Evolutionary conservation across 2,797 vertebrate genomes (phyloP).

Genomic region (Masticophis lateralis): DNA sequence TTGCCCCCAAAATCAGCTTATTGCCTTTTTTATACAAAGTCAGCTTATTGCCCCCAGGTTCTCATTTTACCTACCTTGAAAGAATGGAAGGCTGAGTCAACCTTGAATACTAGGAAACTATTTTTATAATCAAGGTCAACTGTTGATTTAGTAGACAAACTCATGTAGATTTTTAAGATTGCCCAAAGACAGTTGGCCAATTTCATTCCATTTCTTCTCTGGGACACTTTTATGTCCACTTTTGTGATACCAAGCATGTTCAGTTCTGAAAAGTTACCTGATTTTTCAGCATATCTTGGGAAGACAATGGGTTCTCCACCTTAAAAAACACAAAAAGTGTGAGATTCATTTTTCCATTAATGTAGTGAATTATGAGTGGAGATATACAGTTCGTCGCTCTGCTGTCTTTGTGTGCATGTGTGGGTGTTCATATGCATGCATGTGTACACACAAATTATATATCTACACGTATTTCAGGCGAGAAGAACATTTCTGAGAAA

Average conservation of each 20-base stretch:
- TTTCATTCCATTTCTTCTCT: neutral
- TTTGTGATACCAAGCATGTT: neutral
- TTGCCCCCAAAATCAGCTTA: no score
- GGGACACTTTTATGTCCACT: neutral
- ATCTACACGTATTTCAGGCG: neutral
- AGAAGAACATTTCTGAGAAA: neutral
- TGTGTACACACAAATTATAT: neutral
- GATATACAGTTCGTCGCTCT: neutral
- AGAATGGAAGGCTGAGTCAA: no score
- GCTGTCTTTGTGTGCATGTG: neutral
- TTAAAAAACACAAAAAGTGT: neutral
- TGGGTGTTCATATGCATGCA: neutral
- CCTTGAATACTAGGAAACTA: neutral
- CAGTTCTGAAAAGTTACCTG: neutral
- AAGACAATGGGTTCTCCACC: neutral
- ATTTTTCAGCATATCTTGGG: neutral
- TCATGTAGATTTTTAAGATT: neutral
- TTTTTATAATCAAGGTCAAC: neutral
- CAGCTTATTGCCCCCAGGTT: no score
- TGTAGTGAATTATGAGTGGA: neutral
- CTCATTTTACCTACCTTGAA: no score
- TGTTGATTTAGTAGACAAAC: neutral
- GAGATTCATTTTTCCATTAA: neutral
- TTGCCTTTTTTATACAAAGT: no score
- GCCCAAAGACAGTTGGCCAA: neutral